Base-by-base conservation (phyloP, 1,140 invertebrate species). In the Phthorimaea operculella region DNA sequence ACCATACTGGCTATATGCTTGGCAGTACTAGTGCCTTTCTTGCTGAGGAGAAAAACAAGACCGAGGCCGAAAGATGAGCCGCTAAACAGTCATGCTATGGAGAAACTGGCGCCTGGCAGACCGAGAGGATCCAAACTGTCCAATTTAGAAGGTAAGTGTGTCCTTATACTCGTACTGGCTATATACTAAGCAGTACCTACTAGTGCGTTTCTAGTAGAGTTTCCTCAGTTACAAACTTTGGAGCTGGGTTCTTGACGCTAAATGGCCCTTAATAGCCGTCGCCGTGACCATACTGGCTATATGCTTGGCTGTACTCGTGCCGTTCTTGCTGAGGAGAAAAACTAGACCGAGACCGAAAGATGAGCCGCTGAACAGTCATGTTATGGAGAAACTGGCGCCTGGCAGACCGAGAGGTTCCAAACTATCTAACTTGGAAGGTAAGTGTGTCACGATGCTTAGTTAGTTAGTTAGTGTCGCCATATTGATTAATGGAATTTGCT, bases 41-140 rank as follows among this genome's bases (percentile, higher is more conserved):
- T 62, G 44, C 33, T 64, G 45, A 54, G 66, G 8, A 63, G 66
- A 3, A 44, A 50, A 59, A 56, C 16, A 18, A 28, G 55, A 54
- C 36, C 12, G 11, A 39, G 44, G 52, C 39, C 45, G 12, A 50
- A 52, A 51, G 48, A 60, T 52, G 61, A 60, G 58, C 66, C 69
- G 33, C 70, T 78, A 39, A 80, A 81, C 64, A 71, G 69, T 59
- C 55, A 44, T 39, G 65, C 64, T n/a, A 55, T 64, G 7, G 70
- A 73, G 42, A 75, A 78, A 58, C 63, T 71, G 62, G 72, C 71
- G 58, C 71, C 70, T 50, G 57, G 59, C 11, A 57, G 60, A 12
- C 47, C 95, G 72, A 88, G 93, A 28, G 91, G 89, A 53, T 93
- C 93, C 0, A 97, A 97, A 83, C 86, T 97, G 62, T 96, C 93